Evolutionary conservation across 2,888 invertebrate genomes (phyloP), one percentile per base, ranked within the genome.

Genomic region (Frankliniella fusca): DNA sequence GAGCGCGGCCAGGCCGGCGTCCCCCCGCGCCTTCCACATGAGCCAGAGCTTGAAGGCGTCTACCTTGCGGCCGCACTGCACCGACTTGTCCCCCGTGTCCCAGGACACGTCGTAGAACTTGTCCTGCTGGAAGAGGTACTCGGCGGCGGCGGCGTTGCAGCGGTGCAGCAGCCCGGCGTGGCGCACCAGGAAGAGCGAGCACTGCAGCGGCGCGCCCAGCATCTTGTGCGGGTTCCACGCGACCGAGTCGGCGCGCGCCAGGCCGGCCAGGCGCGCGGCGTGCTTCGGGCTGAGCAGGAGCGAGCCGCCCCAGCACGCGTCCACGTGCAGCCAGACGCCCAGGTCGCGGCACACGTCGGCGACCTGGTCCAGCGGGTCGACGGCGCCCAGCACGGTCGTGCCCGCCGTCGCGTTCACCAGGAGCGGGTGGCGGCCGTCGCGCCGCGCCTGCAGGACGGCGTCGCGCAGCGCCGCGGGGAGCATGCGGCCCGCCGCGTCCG

Each of bases 21-120:
- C 91, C 0, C 95, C 95, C 0, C 94, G 90, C 0, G 95, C 94
- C 87, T 95, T 94, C 93, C 97, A 95, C 93, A 96, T 95, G 84
- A 96, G 88, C 97, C 97, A 98, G 10, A 97, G 90, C 88, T 98
- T 98, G 87, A 97, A 94, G 1, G 95, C 93, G 87, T 98, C 97
- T 82, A 95, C 94, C 90, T 97, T 97, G 49, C 97, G 91, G 0
- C 97, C 97, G 87, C 97, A 98, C 87, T 97, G 97, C 23, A 94
- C 91, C 89, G 96, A 95, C 88, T 97, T 97, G 86, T 95, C 95
- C 0, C 95, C 95, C 0, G 93, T 93, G 85, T 95, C 95, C 87
- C 93, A 95, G 3, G 90, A 89, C 0, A 93, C 91, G 86, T 95
- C 94, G 85, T 95, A 95, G 88, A 93, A 94, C 88, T 95, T 95